Evolutionary conservation across 2,888 invertebrate genomes (phyloP), one percentile per base, ranked within the genome.

Genomic region (Bellardia pandia): DNA sequence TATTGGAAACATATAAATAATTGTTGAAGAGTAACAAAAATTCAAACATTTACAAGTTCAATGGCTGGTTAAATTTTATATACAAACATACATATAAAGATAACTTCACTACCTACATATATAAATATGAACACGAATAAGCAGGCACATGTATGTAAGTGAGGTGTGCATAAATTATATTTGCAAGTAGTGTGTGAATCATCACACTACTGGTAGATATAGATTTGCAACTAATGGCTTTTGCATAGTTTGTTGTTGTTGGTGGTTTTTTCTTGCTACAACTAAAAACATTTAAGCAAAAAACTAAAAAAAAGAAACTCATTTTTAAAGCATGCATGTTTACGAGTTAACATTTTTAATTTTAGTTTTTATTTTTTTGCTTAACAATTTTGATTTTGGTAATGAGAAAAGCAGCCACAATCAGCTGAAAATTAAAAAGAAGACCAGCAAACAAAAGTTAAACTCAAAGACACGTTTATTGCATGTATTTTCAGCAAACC

Each of bases 1-100:
- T 53, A 66, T 66, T 53, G 30, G 11, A 60, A 66, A 72, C 74
- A 75, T 11, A 30, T 16, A 53, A 75, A 76, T 48, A 48, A 69
- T n/a, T 45, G 37, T 37, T 37, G 5, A 37, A 37, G 2, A 37
- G 5, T 6, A 37, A 45, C 13, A 58, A 42, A 51, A 64, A 45
- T n/a, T 30, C 11, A 51, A 60, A 42, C 66, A 81, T 77, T 81
- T 66, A 51, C 86, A 77, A 87, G 86, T 87, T 87, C 87, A 87
- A 87, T 87, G 85, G 81, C 85, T 87, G 78, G 23, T 42, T 33
- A 56, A 62, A 80, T 71, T 75, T 48, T 71, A 64, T 45, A 77
- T 72, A 45, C 60, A 71, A 45, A 69, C 37, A 62, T 9, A 23
- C 1, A 1, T 23, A n/a, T n/a, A n/a, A n/a, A 37, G 11, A 56